These are phyloP conservation scores for Aplochiton taeniatus DNA, from an alignment of 2,797 vertebrate genomes.

Conservation along the genomic window DNA sequence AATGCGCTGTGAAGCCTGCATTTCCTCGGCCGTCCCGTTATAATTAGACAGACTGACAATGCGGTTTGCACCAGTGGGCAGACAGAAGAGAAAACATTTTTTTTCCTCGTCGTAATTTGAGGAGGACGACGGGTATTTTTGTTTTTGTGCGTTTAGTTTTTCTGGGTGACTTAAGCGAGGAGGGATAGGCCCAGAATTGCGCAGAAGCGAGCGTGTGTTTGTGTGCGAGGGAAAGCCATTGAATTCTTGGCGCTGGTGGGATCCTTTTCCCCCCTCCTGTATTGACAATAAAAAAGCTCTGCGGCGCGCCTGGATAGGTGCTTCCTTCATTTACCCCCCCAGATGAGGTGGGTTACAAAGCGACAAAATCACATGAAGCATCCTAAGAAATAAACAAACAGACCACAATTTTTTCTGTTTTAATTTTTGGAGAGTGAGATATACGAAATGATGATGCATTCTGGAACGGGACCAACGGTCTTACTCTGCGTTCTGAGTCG, in stretches of 20 bases:
- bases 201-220: neutral
- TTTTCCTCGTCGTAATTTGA: slow-evolving; percentile 4
- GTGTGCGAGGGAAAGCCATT: slow-evolving; percentile 17
- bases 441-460: slow-evolving; percentile 55
- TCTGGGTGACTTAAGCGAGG: neutral
- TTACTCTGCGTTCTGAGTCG: slow-evolving; percentile 55
- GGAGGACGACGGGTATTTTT: slow-evolving; percentile 21
- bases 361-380: slow-evolving; percentile 1
- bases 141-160: neutral
- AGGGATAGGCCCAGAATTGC: neutral
- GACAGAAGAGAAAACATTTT: slow-evolving; percentile 13
- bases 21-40: slow-evolving; percentile 14
- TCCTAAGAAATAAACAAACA: slow-evolving; percentile 10
- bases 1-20: slow-evolving; percentile 17
- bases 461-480: slow-evolving; percentile 32
- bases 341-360: slow-evolving; percentile 28
- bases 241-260: neutral
- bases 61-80: slow-evolving; percentile 42
- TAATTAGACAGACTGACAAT: slow-evolving; percentile 34
- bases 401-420: slow-evolving; percentile 38
- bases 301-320: slow-evolving; percentile 6
- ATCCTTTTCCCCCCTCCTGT: neutral
- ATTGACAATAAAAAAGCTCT: slow-evolving; percentile 24
- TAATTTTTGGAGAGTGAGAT: slow-evolving; percentile 9
- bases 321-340: slow-evolving; percentile 18